Conservation (phyloP, 2,888 invertebrate genomes). For the Spialia ferax region DNA sequence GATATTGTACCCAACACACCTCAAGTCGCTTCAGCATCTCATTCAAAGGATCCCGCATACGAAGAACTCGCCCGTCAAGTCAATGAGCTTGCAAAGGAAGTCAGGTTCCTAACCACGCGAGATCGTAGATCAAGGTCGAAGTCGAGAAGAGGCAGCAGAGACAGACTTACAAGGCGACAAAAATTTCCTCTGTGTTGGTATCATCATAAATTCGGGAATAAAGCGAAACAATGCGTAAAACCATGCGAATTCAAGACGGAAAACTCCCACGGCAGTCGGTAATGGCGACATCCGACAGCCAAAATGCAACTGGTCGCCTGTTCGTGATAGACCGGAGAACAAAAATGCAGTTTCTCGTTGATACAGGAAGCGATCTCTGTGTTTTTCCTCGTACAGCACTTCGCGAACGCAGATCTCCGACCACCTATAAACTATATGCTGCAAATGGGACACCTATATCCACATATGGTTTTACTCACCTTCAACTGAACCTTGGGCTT, state of each 20-base stretch:
- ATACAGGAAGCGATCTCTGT: not conserved
- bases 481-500: not conserved
- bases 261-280: conserved; percentile 1
- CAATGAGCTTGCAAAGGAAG: not conserved
- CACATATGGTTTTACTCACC: conserved; percentile 6
- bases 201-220: not conserved
- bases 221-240: not conserved
- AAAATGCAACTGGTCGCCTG: not conserved
- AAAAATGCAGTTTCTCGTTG: not conserved
- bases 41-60: not conserved
- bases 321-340: not conserved
- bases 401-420: not conserved
- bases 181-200: not conserved
- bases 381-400: not conserved
- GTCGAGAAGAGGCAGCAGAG: not conserved
- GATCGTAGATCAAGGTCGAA: not conserved
- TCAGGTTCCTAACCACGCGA: not conserved
- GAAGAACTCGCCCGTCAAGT: conserved; percentile 4
- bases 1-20: not conserved
- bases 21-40: not conserved
- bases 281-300: conserved; percentile 12
- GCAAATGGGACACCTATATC: not conserved
- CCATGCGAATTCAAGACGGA: not conserved
- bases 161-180: not conserved
- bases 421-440: not conserved